Conservation (phyloP, 2,797 vertebrate genomes). For the Nyctalus aviator region DNA sequence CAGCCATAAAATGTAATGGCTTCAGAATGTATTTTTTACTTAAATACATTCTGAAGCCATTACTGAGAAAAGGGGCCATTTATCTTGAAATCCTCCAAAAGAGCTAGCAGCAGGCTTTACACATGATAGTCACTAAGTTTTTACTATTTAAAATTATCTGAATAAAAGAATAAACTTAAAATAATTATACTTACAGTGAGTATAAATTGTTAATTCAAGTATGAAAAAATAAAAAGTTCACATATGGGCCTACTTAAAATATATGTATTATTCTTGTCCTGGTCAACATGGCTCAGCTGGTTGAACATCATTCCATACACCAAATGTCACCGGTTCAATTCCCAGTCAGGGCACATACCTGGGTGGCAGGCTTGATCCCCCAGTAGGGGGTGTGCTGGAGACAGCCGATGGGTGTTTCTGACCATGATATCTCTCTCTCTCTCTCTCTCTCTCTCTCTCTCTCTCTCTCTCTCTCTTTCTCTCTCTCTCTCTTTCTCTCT, state of each 20-base stretch:
- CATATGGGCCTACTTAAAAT: neutral
- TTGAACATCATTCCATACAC: neutral
- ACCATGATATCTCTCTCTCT: neutral
- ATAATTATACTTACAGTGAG: slow-evolving; percentile 10
- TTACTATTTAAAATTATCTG: slow-evolving; percentile 48
- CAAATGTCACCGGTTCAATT: neutral
- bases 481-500: no score
- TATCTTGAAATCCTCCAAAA: slow-evolving; percentile 38
- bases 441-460: neutral
- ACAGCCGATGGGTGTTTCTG: neutral
- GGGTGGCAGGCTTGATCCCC: no score
- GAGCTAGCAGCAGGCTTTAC: neutral
- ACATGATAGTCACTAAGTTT: neutral
- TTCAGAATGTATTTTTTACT: neutral
- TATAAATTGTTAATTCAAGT: slow-evolving; percentile 36
- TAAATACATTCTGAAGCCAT: slow-evolving; percentile 55
- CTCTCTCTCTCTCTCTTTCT: no score
- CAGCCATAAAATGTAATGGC: slow-evolving; percentile 16
- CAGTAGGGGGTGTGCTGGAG: neutral
- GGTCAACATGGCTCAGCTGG: neutral
- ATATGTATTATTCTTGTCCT: neutral
- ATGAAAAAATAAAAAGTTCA: slow-evolving; percentile 39
- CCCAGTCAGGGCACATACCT: neutral
- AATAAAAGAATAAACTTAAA: slow-evolving; percentile 54
- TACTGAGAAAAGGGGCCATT: neutral